Evolutionary conservation across 2,113 vertebrate species (phyloP), one percentile per base, ranked within the genome.

Genomic region (Chaetodon auriga): DNA sequence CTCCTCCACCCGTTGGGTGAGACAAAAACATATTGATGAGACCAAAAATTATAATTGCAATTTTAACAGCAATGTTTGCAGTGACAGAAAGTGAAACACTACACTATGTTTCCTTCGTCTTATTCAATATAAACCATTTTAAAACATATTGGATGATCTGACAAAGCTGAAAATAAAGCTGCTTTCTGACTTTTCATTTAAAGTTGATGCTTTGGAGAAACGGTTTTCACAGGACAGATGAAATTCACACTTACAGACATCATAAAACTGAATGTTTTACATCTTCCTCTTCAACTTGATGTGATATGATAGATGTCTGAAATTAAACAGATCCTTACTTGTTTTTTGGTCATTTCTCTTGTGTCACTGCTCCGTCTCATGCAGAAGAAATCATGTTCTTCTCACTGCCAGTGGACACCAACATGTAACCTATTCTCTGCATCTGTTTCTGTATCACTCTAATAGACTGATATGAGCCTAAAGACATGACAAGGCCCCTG

Each of bases 401-500:
- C 21, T 55, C n/a, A 35, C 16, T 36, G 25, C 25, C 49, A 38
- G 16, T 10, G 43, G 68, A 63, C 55, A 58, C 35, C 65, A 62
- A n/a, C 43, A 12, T 1, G 41, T 11, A 15, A 14, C 45, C 8
- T 23, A 0, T 38, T 14, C 43, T 61, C 43, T 21, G 14, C 7
- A 25, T 60, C 43, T 41, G 19, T 6, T 21, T 43, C 45, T 43
- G 15, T 16, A n/a, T 43, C 57, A 45, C 21, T 7, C 41, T 64
- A 12, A 63, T 11, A 23, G 19, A 45, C 36, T 6, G 36, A 43
- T 13, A 2, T 12, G 51, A 61, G 43, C 18, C n/a, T 21, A 51
- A 21, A 58, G 49, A 78, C 62, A 36, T 25, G 69, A 62, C 61
- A 36, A 19, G 61, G 43, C 66, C 38, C 7, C 13, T 41, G 75